phyloP scores from a whole-genome alignment of 2,888 invertebrate species.

The Catocala nupta region DNA sequence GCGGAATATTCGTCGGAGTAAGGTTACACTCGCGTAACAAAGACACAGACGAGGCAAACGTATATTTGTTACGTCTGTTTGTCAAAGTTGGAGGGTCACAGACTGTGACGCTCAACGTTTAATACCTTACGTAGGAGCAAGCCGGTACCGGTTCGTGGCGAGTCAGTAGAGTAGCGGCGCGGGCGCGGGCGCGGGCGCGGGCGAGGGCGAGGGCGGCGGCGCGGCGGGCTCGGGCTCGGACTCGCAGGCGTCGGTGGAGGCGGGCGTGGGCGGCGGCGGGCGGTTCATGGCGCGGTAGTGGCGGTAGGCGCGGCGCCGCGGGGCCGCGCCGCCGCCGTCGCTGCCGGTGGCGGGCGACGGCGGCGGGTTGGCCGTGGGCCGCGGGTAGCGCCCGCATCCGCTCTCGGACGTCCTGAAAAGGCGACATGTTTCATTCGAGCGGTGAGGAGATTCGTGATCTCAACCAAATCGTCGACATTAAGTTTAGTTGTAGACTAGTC shows the following conservation, averaged over 20 bases:
- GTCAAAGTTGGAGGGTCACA: too few relatives aligned
- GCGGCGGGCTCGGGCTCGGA: slow-evolving; percentile 92
- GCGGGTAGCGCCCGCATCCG: slow-evolving; percentile 91
- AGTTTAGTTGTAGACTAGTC: too few relatives aligned
- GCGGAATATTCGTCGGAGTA: too few relatives aligned
- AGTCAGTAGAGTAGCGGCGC: slow-evolving; percentile 81
- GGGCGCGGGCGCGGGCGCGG: slow-evolving; percentile 96
- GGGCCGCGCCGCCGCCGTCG: slow-evolving; percentile 90
- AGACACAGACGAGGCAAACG: too few relatives aligned
- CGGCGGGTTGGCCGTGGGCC: slow-evolving; percentile 95
- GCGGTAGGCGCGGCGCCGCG: slow-evolving; percentile 90
- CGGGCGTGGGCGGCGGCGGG: slow-evolving; percentile 97
- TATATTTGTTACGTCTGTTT: too few relatives aligned
- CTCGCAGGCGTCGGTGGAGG: slow-evolving; percentile 97
- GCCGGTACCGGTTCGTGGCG: neutral
- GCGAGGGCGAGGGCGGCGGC: slow-evolving; percentile 95
- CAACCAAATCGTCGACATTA: too few relatives aligned
- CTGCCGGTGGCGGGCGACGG: slow-evolving; percentile 95
- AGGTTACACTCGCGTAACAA: too few relatives aligned
- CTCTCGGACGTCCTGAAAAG: slow-evolving; percentile 88
- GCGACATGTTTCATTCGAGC: slow-evolving; percentile 1
- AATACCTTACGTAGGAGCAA: too few relatives aligned
- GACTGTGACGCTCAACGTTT: too few relatives aligned
- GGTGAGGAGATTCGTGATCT: too few relatives aligned
- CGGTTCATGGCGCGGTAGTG: slow-evolving; percentile 94